Conservation (phyloP, 2,113 vertebrate genomes). For the Chloropsis cyanopogon region DNA sequence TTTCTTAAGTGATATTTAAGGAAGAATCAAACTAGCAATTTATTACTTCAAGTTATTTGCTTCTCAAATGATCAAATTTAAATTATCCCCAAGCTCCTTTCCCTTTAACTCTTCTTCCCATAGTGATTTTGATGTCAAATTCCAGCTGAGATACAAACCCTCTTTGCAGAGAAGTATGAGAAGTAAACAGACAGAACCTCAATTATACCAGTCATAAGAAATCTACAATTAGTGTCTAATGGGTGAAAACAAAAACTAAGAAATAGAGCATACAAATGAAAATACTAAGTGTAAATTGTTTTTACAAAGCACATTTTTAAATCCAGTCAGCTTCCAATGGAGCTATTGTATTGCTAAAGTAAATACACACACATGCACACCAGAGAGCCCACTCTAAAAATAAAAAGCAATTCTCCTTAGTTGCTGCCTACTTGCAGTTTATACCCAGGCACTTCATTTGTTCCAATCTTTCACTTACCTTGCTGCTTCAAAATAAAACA, state of each 20-base stretch:
- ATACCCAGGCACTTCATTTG: neutral
- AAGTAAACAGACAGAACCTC: conserved; percentile 1
- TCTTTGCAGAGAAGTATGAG: neutral
- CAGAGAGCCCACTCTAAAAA: neutral
- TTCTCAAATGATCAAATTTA: neutral
- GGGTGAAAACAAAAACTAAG: neutral
- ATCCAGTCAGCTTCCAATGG: neutral
- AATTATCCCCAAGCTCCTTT: neutral
- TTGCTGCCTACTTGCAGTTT: conserved; percentile 26
- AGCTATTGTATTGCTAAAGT: neutral
- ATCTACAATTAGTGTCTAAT: neutral
- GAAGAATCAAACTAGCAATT: neutral
- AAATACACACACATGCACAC: neutral
- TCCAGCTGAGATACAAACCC: conserved; percentile 26
- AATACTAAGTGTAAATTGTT: neutral
- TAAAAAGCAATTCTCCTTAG: neutral
- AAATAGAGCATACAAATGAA: neutral
- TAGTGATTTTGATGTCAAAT: conserved; percentile 5
- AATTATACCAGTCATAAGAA: neutral
- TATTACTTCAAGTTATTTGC: neutral
- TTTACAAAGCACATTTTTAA: neutral
- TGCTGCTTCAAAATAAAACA: conserved; percentile 63
- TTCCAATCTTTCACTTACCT: conserved; percentile 73
- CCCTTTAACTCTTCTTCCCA: neutral
- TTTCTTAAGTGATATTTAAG: conserved; percentile 12